A percentile compares a stretch with the other conserved stretches of the same genome.
Evolutionary conservation across 2,113 vertebrate species (phyloP).

Genomic region (Ammodytes dubius): DNA sequence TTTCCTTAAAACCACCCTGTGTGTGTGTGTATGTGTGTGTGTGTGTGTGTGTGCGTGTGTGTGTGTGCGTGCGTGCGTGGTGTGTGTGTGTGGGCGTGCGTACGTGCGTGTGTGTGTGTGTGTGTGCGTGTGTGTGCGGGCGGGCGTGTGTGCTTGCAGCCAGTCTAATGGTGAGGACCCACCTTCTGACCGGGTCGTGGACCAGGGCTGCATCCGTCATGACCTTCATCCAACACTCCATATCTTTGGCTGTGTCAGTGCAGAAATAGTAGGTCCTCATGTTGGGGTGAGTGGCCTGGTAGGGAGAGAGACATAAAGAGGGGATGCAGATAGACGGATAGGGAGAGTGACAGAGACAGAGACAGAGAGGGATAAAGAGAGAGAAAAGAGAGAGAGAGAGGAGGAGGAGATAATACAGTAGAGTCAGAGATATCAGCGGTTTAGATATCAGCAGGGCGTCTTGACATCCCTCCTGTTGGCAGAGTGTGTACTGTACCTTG

Average conservation of each 20-base stretch:
- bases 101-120: neutral
- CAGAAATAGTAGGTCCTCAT: slow-evolving; percentile 99
- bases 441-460: slow-evolving; percentile 16
- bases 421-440: slow-evolving; percentile 17
- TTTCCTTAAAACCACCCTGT: neutral
- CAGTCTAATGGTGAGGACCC: neutral
- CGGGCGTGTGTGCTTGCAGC: too few species aligned
- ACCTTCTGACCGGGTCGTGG: slow-evolving; percentile 94
- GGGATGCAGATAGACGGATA: slow-evolving; percentile 28
- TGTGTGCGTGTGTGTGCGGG: neutral
- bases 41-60: neutral
- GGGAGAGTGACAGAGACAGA: slow-evolving; percentile 24
- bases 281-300: slow-evolving; percentile 97
- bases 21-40: neutral
- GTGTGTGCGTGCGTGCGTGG: neutral
- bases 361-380: neutral
- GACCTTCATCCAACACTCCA: slow-evolving; percentile 98
- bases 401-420: slow-evolving; percentile 9
- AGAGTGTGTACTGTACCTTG: slow-evolving; percentile 84
- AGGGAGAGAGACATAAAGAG: slow-evolving; percentile 61
- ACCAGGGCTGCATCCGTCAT: slow-evolving; percentile 97
- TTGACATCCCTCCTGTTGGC: slow-evolving; percentile 10
- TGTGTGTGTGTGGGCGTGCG: neutral
- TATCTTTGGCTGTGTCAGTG: slow-evolving; percentile 96
- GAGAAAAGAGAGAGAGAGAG: neutral